Conservation (phyloP, 2,888 invertebrate genomes). For the Stictocephala bisonia region DNA sequence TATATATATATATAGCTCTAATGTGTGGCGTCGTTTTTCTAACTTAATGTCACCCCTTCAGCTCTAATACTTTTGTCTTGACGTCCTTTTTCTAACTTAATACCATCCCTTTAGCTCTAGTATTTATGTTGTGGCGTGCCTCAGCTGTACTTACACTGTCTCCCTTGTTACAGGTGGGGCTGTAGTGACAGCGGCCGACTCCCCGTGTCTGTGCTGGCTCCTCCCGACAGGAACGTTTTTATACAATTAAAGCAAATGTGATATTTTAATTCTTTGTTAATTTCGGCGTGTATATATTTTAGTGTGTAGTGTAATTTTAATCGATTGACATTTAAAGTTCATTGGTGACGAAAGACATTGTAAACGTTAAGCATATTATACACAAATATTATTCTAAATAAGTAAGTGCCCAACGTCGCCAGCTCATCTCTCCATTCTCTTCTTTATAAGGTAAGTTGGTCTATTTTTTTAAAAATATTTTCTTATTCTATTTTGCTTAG, state of each 20-base stretch:
- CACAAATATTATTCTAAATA: constrained; percentile 48
- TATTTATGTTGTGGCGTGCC: no score
- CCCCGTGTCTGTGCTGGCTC: constrained; percentile 11
- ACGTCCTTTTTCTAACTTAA: no score
- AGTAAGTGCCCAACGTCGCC: constrained; percentile 41
- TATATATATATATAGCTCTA: no score
- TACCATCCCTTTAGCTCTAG: no score
- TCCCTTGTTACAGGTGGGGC: no score
- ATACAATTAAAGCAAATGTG: constrained; percentile 46
- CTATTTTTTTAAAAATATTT: no score
- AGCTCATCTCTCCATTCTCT: constrained; percentile 17
- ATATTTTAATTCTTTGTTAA: constrained; percentile 46
- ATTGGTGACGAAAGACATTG: constrained; percentile 17
- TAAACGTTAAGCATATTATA: constrained; percentile 41
- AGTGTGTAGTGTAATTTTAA: constrained; percentile 37
- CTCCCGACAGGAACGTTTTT: constrained; percentile 25
- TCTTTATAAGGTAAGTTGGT: constrained; percentile 24
- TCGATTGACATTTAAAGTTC: constrained; percentile 36
- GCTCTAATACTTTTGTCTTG: no score
- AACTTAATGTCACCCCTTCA: no score
- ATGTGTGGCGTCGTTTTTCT: no score
- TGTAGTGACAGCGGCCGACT: no score
- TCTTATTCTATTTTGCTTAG: no score
- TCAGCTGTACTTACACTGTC: no score
- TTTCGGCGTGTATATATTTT: constrained; percentile 44